Evolutionary conservation across 2,797 vertebrate genomes (phyloP).

Genomic region (Manis javanica): DNA sequence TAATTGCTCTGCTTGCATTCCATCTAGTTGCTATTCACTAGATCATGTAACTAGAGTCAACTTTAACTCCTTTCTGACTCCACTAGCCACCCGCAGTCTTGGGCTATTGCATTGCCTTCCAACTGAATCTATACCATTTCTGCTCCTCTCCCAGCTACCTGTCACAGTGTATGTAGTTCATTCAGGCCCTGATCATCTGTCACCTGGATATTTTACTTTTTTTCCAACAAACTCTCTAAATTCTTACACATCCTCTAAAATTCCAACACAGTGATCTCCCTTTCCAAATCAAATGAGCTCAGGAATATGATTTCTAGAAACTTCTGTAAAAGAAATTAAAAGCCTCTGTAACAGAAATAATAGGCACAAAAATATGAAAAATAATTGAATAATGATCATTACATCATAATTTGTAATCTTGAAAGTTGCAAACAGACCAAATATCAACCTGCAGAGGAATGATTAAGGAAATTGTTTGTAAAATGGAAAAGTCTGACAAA

Average conservation of each 20-base stretch:
- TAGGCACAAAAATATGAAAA: background rate
- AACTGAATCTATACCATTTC: background rate
- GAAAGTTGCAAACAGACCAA: background rate
- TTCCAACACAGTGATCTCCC: background rate
- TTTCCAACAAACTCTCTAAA: background rate
- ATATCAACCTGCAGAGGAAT: background rate
- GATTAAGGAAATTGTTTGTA: background rate
- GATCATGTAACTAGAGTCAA: background rate
- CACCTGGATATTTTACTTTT: background rate
- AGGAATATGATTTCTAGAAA: slow-evolving; percentile 21
- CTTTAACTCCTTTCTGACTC: background rate
- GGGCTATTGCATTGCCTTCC: background rate
- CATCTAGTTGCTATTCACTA: background rate
- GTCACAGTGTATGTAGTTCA: background rate
- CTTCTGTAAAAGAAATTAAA: background rate
- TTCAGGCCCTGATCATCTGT: background rate
- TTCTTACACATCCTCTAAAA: background rate
- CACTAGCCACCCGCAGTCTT: background rate
- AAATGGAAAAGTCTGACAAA: background rate
- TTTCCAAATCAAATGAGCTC: background rate
- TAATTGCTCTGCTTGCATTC: background rate
- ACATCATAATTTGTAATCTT: background rate
- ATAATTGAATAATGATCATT: background rate
- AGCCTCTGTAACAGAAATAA: background rate
- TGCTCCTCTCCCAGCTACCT: background rate